Base-by-base conservation (phyloP, 2,888 invertebrate genomes). In the Cinara cedri region DNA sequence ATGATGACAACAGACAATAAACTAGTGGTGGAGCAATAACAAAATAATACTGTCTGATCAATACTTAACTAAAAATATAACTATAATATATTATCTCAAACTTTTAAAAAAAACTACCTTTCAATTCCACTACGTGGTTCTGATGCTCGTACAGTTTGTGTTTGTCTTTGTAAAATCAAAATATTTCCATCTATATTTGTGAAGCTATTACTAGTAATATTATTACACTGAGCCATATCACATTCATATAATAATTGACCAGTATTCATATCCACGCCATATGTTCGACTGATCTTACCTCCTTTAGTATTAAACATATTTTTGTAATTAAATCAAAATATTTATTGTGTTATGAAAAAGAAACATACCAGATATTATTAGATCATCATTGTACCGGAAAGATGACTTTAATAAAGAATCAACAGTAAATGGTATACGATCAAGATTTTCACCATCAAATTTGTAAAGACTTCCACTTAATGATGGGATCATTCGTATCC, bases 401-500 rank as follows among this genome's bases (percentile, higher is more conserved):
- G 97, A 95, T 0, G 97, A 92, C 81, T 93, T 92, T 6, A 98
- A 88, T 34, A 98, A 88, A 83, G 92, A 90, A 78, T 97, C 96
- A 0, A 95, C 93, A 60, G 92, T 91, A 82, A 98, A 90, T 0
- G 97, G 96, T 82, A 86, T 84, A 0, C 94, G 91, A 86, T 97
- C 94, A 68, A 98, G 90, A 82, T 90, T 91, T 81, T 93, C 92
- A 0, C 95, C 96, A 86, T 96, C 94, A 85, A 96, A 93, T 86
- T 94, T 94, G 87, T 96, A 98, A 70, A 98, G 88, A 3, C 92
- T 91, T 1, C 98, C 98, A 84, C 92, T 93, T 13, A 98, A 87
- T 0, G 98, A 96, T 1, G 98, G 98, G 84, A 98, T 96, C 85
- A 98, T 89, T 68, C 95, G 90, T 21, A 95, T 91, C 90, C 91